Conservation (phyloP, 2,113 vertebrate genomes). For the Hypomesus transpacificus region DNA sequence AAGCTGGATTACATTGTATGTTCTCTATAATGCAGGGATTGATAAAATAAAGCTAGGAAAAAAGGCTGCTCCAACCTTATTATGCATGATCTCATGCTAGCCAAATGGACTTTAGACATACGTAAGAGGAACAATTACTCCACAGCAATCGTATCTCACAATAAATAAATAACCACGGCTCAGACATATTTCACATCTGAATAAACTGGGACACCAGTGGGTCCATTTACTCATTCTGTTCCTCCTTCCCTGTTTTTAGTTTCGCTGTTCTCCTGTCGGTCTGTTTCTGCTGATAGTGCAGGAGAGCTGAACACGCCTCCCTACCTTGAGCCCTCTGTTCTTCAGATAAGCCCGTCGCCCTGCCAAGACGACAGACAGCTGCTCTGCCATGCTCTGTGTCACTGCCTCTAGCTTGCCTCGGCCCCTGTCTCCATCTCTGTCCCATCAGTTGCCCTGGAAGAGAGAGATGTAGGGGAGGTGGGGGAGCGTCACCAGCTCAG, state of each 20-base stretch:
- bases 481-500: conserved; percentile 6
- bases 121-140: no score
- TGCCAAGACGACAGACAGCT: conserved; percentile 13
- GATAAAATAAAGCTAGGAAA: no score
- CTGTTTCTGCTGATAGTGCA: conserved; percentile 16
- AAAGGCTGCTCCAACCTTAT: no score
- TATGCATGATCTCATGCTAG: no score
- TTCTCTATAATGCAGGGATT: no score
- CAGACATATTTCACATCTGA: neutral
- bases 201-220: neutral
- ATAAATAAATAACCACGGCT: neutral
- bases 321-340: conserved; percentile 18
- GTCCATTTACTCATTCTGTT: neutral
- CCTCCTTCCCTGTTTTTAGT: neutral
- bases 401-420: no score
- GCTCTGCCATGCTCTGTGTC: conserved; percentile 2
- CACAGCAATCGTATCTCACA: no score
- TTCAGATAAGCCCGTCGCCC: conserved; percentile 34
- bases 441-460: neutral
- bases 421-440: neutral
- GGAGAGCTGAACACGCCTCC: conserved; percentile 17
- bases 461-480: conserved; percentile 14
- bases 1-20: no score
- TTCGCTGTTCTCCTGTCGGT: conserved; percentile 14
- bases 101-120: no score